phyloP scores from a whole-genome alignment of 1,140 invertebrate species.

The Venturia canescens region DNA sequence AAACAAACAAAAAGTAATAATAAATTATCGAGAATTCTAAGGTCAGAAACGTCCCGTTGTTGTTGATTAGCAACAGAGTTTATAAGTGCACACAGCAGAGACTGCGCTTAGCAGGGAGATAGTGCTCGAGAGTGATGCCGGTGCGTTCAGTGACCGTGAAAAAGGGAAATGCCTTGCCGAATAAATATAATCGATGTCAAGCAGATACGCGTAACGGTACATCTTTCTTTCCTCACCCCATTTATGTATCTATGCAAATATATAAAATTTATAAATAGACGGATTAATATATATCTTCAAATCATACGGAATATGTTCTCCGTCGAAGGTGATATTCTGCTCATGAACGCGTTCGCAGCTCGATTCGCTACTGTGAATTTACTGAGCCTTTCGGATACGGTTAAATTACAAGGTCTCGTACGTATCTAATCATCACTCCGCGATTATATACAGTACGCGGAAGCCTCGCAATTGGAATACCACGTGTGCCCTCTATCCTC shows the following conservation, averaged over 20 bases:
- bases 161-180: slow-evolving; percentile 35
- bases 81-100: slow-evolving; percentile 11
- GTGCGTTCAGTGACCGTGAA: slow-evolving; percentile 37
- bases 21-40: slow-evolving; percentile 32
- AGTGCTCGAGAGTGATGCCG: slow-evolving; percentile 10
- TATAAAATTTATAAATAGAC: not conserved
- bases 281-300: not conserved
- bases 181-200: slow-evolving; percentile 36
- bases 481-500: slow-evolving; percentile 22
- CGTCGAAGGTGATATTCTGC: not conserved
- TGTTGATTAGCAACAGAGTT: slow-evolving; percentile 35
- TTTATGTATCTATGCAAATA: not conserved
- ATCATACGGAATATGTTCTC: not conserved
- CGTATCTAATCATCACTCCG: slow-evolving; percentile 58
- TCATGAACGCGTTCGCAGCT: not conserved
- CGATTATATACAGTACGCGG: slow-evolving; percentile 58
- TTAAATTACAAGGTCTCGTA: slow-evolving; percentile 59
- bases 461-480: slow-evolving; percentile 67
- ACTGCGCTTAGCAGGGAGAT: not conserved
- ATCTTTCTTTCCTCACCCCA: not conserved
- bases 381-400: slow-evolving; percentile 46
- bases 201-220: slow-evolving; percentile 22
- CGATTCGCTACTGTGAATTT: slow-evolving; percentile 23
- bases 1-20: slow-evolving; percentile 11
- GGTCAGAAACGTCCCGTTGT: slow-evolving; percentile 37